Evolutionary conservation across 2,797 vertebrate genomes (phyloP).

Genomic region (Gymnodraco acuticeps): DNA sequence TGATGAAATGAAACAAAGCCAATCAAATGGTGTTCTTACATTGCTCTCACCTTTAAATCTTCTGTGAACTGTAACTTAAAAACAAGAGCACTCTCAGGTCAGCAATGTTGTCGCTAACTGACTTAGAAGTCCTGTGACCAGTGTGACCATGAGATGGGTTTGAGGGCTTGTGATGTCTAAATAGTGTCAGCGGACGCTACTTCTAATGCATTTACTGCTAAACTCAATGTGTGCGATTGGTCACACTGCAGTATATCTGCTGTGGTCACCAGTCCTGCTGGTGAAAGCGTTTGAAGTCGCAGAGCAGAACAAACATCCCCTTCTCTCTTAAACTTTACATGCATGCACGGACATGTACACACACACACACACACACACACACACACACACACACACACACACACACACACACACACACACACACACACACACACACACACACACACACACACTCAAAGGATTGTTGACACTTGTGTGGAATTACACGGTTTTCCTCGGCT

Average conservation of each 20-base stretch:
- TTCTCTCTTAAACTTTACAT: slow-evolving; percentile 17
- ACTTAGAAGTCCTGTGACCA: slow-evolving; percentile 57
- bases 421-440: slow-evolving; percentile 1
- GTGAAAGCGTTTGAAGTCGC: slow-evolving; percentile 43
- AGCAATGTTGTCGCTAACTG: slow-evolving; percentile 29
- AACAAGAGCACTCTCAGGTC: slow-evolving; percentile 29
- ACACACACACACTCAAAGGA: neutral
- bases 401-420: no score
- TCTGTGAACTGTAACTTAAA: neutral
- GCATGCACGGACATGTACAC: slow-evolving; percentile 25
- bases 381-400: neutral
- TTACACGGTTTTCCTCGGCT: slow-evolving; percentile 38
- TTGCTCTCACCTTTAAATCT: slow-evolving; percentile 8
- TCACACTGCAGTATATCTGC: slow-evolving; percentile 7
- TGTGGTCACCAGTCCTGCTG: slow-evolving; percentile 5
- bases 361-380: slow-evolving; percentile 9
- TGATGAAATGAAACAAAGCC: slow-evolving; percentile 3
- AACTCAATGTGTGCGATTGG: slow-evolving; percentile 10
- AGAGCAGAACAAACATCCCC: slow-evolving; percentile 41
- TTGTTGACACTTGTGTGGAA: slow-evolving; percentile 41
- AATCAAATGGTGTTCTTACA: neutral
- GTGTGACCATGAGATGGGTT: slow-evolving; percentile 7
- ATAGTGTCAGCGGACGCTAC: slow-evolving; percentile 49
- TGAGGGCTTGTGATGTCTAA: slow-evolving; percentile 49
- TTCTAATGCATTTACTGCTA: slow-evolving; percentile 47